Base-by-base conservation (phyloP, 2,797 vertebrate species). In the Staurois parvus region DNA sequence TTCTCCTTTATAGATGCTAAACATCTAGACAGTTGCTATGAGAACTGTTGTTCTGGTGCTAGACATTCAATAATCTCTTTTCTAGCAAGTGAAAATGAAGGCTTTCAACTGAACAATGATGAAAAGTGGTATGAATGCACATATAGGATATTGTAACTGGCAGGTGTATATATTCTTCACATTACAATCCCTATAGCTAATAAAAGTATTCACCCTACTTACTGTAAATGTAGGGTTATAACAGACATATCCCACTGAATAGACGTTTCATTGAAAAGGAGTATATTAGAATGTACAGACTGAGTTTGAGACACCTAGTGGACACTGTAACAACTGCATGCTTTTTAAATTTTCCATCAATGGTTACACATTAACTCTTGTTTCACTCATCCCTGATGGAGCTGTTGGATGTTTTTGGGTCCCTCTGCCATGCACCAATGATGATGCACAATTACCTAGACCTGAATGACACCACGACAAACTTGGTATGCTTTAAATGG, bases 21-120 rank as follows among this genome's bases (percentile, higher is more conserved):
- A 42, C 15, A 67, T 79, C 66, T 29, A 45, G 42, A 81, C 66
- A 30, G 77, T 80, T 80, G 67, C 66, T 40, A 80, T 70, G 78
- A 80, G 66, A 70, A 80, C 78, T n/a, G 29, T 69, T 70, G 26
- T 79, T 80, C 68, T 70, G 66, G 40, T 52, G 66, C 34, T 29
- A 79, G 76, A 79, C 76, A 78, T 24, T 24, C 73, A 28, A n/a
- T 75, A 75, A 68, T 68, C 64, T 17, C 6, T 66, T 67, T 17
- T 34, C 73, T 2, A 21, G 48, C 45, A 73, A n/a, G 21, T 73
- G 30, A 40, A 73, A 73, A 42, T 73, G 19, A 32, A 73, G 40
- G 37, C 37, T 42, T 59, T 59, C 52, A 59, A 21, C 52, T 24
- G 6, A 59, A 59, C 52, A 59, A 59, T 59, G 6, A 59, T 59